Evolutionary conservation across 2,888 invertebrate species (phyloP), one percentile per base, ranked within the genome.

Genomic region (Dichetophora obliterata): DNA sequence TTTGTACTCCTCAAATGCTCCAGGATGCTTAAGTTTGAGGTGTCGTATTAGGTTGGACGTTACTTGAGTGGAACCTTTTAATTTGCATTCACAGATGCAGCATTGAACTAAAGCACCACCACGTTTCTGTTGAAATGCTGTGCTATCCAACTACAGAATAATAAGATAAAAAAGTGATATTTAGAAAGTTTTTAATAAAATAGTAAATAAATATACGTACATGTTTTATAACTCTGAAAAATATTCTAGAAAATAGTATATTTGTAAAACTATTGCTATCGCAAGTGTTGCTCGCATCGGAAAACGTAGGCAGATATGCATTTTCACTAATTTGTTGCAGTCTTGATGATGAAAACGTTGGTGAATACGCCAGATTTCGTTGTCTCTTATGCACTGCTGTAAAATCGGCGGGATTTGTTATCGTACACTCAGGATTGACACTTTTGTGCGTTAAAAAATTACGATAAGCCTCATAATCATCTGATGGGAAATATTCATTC

Each of bases 41-140:
- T 77, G 77, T 68, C 61, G 19, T 34, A 73, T 73, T 16, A 76
- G 68, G 34, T 76, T 76, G 11, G 59, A 68, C 1, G 72, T 73
- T 6, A 77, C 69, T 77, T 77, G 74, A 34, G 54, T 74, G 57
- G 63, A 77, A 14, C 77, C 69, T 63, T 74, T 71, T 24, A 77
- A 74, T 34, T 61, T 48, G 9, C 69, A 63, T 6, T 63, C 54
- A 57, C 70, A 74, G 19, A 19, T 63, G 43, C 73, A 74, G 48
- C 70, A 77, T 69, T 77, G 69, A 57, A 74, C 73, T 16, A 69
- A 27, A 14, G 71, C 73, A 3, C 74, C 74, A 69, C 74, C 74
- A 48, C 77, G 48, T 63, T 63, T 77, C 19, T 48, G 48, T 57
- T 77, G 77, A 52, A 77, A 77, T n/a, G 59, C 69, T 50, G 75